These are phyloP conservation scores for Eupithecia subumbrata DNA, from an alignment of 2,888 invertebrate genomes.

Conservation along the genomic window DNA sequence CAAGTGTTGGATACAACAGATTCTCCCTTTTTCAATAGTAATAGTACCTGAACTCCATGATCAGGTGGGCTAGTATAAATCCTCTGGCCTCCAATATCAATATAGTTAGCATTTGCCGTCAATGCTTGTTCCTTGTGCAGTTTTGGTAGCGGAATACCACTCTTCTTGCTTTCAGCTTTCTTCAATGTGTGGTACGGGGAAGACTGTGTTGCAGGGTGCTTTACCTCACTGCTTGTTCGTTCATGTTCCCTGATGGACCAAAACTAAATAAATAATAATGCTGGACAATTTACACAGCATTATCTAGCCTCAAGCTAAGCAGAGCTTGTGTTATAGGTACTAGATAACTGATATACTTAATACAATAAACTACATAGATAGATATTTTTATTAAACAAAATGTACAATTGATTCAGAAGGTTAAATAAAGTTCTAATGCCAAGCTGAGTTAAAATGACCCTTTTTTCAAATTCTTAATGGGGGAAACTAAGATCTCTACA, in stretches of 20 bases:
- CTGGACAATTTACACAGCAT: too few species aligned
- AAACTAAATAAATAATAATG: slow-evolving; percentile 41
- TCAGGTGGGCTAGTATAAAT: slow-evolving; percentile 81
- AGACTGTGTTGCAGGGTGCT: slow-evolving; percentile 73
- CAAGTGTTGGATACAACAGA: too few species aligned
- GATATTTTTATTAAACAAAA: too few species aligned
- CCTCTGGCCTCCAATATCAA: slow-evolving; percentile 79
- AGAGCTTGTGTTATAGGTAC: too few species aligned
- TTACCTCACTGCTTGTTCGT: slow-evolving; percentile 78
- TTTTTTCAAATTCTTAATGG: too few species aligned
- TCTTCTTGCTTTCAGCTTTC: slow-evolving; percentile 75
- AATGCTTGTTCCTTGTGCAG: slow-evolving; percentile 74
- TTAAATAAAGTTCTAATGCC: not conserved
- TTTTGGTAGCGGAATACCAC: slow-evolving; percentile 78
- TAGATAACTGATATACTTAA: too few species aligned
- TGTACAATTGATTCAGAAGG: too few species aligned
- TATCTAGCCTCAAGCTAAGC: too few species aligned
- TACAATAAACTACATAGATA: too few species aligned
- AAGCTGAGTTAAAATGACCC: not conserved
- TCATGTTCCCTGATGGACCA: slow-evolving; percentile 70
- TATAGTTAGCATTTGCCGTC: slow-evolving; percentile 74
- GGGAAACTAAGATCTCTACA: too few species aligned
- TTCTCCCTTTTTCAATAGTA: too few species aligned
- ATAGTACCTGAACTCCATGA: slow-evolving; percentile 77
- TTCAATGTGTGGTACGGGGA: slow-evolving; percentile 80